These are phyloP conservation scores for Sus scrofa DNA, from an alignment of 2,113 vertebrate genomes.

Conservation along the genomic window DNA sequence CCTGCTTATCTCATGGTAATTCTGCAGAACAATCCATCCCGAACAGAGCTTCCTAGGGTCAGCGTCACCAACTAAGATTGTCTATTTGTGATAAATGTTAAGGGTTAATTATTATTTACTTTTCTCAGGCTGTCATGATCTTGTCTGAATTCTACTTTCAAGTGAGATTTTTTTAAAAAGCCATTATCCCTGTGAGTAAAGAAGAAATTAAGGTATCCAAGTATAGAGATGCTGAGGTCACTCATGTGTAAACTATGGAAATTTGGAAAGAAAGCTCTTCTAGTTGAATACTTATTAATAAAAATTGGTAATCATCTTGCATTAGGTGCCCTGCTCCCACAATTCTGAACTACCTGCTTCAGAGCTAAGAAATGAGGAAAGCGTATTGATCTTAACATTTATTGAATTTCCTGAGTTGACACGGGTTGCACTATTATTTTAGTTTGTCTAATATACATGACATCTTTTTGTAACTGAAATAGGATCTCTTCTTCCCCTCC, in stretches of 20 bases:
- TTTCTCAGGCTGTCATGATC: neutral
- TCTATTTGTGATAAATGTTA: neutral
- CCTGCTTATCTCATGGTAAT: neutral
- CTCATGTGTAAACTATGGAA: neutral
- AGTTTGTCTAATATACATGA: neutral
- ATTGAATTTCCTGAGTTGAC: constrained; percentile 5
- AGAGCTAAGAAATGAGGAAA: neutral
- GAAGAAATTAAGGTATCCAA: neutral
- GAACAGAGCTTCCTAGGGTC: neutral
- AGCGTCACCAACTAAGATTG: neutral
- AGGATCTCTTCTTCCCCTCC: neutral
- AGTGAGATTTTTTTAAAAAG: neutral
- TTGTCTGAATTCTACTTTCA: neutral
- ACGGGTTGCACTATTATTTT: constrained; percentile 19
- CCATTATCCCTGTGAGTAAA: neutral
- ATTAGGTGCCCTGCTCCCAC: neutral
- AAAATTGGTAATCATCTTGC: neutral
- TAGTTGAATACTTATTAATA: neutral
- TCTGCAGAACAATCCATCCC: neutral
- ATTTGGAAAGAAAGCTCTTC: neutral
- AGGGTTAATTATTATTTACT: neutral
- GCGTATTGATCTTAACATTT: neutral
- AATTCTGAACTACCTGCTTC: neutral
- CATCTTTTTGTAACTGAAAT: constrained; percentile 62
- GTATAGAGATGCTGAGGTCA: neutral